Base-by-base conservation (phyloP, 2,888 invertebrate species). In the Phyto melanocephala region DNA sequence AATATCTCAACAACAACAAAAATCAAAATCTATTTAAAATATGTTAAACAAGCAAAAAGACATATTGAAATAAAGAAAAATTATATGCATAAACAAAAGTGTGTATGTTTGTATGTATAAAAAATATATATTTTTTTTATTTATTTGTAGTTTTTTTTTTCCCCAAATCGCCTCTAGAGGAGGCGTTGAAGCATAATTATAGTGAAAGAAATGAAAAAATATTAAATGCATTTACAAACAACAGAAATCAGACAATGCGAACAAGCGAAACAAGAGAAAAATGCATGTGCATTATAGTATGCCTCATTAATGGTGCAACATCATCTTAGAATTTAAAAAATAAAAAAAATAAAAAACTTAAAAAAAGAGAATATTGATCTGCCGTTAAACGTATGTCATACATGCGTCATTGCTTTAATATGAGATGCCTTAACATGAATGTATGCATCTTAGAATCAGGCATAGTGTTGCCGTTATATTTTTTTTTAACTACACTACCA, bases 21-120 rank as follows among this genome's bases (percentile, higher is more conserved):
- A 56, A 78, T 75, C 11, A 45, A 74, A 82, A 82, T 82, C 70
- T 70, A 65, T 78, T 78, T 58, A 74, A 71, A 81, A 70, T 15
- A 81, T 81, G 67, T 77, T 77, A 62, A 77, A 72, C 35, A 67
- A 71, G 60, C 58, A 67, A 70, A 65, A 47, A 28, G 13, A 47
- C 15, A 40, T 67, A 17, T 24, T 11, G 22, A 37, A 54, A 28
- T 47, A 15, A 20, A 33, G 13, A 68, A 40, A 20, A 28, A 15
- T 15, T 5, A 50, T 15, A 20, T 1, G 42, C n/a, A n/a, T n/a
- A n/a, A n/a, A n/a, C n/a, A n/a, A n/a, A n/a, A n/a, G n/a, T n/a
- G n/a, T n/a, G n/a, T n/a, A n/a, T n/a, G n/a, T n/a, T n/a, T n/a
- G n/a, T n/a, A n/a, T n/a, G n/a, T n/a, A n/a, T n/a, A n/a, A n/a